Conservation (phyloP, 1,140 invertebrate genomes). For the Neomicropteryx cornuta region DNA sequence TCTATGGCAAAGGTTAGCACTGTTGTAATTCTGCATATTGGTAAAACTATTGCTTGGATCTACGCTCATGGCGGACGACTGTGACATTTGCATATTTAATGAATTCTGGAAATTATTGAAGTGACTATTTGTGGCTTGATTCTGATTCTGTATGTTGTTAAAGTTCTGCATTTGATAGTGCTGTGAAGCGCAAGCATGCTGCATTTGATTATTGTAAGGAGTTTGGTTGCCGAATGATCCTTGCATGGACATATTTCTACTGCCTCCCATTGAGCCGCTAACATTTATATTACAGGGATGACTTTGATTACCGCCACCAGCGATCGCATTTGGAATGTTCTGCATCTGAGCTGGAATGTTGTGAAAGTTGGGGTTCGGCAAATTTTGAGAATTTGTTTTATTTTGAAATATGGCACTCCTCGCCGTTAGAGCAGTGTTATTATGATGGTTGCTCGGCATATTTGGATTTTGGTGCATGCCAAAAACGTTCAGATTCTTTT, state of each 20-base stretch:
- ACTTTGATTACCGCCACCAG: too few species aligned
- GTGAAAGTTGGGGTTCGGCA: too few species aligned
- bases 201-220: slow-evolving; percentile 26
- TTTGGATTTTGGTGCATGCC: slow-evolving; percentile 8
- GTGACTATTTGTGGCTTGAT: too few species aligned
- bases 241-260: too few species aligned
- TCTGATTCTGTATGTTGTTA: slow-evolving; percentile 29
- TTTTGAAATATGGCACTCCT: slow-evolving; percentile 11
- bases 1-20: slow-evolving; percentile 15
- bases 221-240: too few species aligned
- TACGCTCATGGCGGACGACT: slow-evolving; percentile 31
- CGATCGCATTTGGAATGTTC: too few species aligned
- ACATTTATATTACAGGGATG: too few species aligned
- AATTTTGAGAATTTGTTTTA: too few species aligned
- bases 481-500: slow-evolving; percentile 10
- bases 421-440: neutral
- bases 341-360: too few species aligned
- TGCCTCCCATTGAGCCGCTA: too few species aligned
- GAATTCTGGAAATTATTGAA: too few species aligned
- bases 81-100: slow-evolving; percentile 32
- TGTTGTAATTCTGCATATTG: too few species aligned
- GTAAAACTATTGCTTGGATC: slow-evolving; percentile 32
- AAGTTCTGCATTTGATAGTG: slow-evolving; percentile 32
- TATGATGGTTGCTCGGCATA: slow-evolving; percentile 1
- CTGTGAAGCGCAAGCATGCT: slow-evolving; percentile 35